Conservation (phyloP, 2,797 vertebrate genomes). For the Pteropus rufus region DNA sequence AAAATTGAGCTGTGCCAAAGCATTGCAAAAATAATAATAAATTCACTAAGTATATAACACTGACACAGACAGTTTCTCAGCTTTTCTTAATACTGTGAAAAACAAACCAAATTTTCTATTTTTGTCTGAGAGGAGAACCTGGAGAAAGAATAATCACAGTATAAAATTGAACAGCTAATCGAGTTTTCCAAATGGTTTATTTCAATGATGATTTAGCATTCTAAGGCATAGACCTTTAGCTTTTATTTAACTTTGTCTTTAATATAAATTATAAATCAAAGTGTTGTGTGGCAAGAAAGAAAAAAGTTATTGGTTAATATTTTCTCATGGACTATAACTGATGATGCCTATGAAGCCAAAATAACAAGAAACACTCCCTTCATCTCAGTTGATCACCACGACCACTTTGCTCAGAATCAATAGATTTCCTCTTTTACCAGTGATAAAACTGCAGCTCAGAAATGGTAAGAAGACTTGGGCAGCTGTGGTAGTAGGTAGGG, state of each 20-base stretch:
- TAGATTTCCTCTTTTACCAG: background rate
- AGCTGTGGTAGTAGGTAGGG: background rate
- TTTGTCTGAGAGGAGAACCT: constrained; percentile 7
- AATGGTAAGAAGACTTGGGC: background rate
- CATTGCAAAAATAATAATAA: constrained; percentile 66
- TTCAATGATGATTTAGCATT: constrained; percentile 59
- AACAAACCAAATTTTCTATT: constrained; percentile 46
- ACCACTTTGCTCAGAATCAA: background rate
- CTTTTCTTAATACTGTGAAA: constrained; percentile 51
- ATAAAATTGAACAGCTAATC: constrained; percentile 27
- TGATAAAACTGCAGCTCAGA: background rate
- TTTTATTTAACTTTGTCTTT: constrained; percentile 63
- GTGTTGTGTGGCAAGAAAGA: constrained; percentile 51
- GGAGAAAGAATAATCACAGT: background rate
- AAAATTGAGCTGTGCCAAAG: constrained; percentile 60
- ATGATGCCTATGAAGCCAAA: background rate
- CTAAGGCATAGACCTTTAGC: background rate
- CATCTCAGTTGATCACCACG: background rate
- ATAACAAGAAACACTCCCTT: background rate
- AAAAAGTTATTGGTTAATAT: constrained; percentile 27
- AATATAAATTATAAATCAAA: constrained; percentile 66
- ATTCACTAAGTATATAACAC: constrained; percentile 43
- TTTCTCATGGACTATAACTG: constrained; percentile 40
- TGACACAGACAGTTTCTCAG: background rate
- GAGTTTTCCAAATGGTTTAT: constrained; percentile 63